phyloP scores from a whole-genome alignment of 2,888 invertebrate species.

The Polymixis flavicincta region DNA sequence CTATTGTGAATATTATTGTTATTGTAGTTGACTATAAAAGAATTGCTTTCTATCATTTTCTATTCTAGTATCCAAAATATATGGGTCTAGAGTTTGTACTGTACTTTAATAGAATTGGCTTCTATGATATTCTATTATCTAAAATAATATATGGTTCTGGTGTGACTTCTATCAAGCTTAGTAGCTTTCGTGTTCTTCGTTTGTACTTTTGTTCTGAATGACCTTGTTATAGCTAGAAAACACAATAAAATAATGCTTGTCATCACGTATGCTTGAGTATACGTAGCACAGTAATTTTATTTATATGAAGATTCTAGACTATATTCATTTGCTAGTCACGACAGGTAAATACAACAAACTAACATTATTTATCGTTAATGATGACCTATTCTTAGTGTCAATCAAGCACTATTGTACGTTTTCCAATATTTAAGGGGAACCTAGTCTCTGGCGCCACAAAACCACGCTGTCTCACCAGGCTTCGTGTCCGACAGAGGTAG shows the following conservation, averaged over 20 bases:
- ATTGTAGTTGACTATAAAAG: constrained; percentile 14
- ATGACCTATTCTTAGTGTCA: background rate
- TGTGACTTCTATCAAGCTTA: constrained; percentile 25
- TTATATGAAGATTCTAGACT: background rate
- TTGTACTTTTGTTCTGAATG: constrained; percentile 32
- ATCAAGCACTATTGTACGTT: background rate
- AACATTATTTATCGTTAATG: background rate
- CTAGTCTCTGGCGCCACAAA: too few relatives aligned
- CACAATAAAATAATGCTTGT: background rate
- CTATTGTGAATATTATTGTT: constrained; percentile 38
- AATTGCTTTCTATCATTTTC: constrained; percentile 1
- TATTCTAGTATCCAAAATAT: constrained; percentile 36
- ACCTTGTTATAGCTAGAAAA: constrained; percentile 24
- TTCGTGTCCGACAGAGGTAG: too few relatives aligned
- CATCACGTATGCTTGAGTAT: background rate
- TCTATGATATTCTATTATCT: constrained; percentile 18
- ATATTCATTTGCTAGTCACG: constrained; percentile 5
- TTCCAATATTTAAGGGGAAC: background rate
- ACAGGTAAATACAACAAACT: background rate
- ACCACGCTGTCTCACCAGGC: too few relatives aligned
- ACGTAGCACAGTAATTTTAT: background rate
- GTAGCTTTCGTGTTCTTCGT: background rate
- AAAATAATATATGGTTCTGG: constrained; percentile 29
- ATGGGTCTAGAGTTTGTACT: constrained; percentile 7
- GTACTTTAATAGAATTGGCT: constrained; percentile 13